Base-by-base conservation (phyloP, 2,888 invertebrate genomes). In the Athalia circularis region DNA sequence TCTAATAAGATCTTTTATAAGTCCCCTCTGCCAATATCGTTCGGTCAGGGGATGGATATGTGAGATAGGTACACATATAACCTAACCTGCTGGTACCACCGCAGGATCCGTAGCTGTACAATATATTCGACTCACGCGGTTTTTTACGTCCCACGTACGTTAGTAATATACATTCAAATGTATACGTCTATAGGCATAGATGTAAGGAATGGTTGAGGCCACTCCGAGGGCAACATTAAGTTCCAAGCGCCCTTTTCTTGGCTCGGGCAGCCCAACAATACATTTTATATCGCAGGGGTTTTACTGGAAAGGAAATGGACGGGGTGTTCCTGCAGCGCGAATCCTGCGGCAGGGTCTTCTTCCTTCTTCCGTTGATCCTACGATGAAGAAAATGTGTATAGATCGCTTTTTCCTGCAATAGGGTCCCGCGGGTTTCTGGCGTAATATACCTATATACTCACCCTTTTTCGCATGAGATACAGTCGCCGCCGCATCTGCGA, bases 1-100 rank as follows among this genome's bases (percentile, higher is more conserved):
- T 79, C 80, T 83, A 84, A 85, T 82, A 81, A 81, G 80, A 80
- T 81, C 43, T 81, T 87, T 84, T 87, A 86, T 80, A 81, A 80
- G 79, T 68, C 77, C 82, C 77, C 77, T 68, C 81, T 79, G 80
- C 85, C 82, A 81, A 81, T 83, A 82, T 79, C 81, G 77, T 81
- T 78, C 77, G 50, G 75, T 15, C 45, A 62, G 62, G 64, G 64
- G 62, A 68, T 50, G 67, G 67, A 67, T 67, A 50, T 54, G 54
- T 15, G 68, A 54, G 29, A 54, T 29, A 29, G 68, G 9, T 6
- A 50, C 5, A 50, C 52, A 7, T 54, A 68, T 50, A 6, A 43
- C 54, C 50, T 29, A n/a, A 50, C 68, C 68, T 13, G 3, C 68
- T 52, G 54, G 68, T 43, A 54, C 29, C 29, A 29, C 29, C 29